Percentiles rank a stretch among this genome's conserved stretches.
phyloP scores from a whole-genome alignment of 2,888 invertebrate species.

The Limnephilus rhombicus region DNA sequence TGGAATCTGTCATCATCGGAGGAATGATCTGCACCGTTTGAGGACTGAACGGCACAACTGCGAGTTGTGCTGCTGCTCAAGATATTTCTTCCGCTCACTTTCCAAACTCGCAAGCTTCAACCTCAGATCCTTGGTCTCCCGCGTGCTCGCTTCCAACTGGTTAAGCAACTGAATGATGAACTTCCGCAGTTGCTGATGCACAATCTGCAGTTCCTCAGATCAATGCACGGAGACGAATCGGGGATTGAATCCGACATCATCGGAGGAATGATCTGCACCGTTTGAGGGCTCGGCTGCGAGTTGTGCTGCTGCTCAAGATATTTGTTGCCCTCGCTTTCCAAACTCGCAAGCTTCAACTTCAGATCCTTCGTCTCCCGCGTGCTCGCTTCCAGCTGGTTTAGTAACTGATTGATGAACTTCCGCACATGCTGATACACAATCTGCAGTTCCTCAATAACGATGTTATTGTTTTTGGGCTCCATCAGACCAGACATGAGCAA shows the following conservation, averaged over 20 bases:
- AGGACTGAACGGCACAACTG: slow-evolving; percentile 52
- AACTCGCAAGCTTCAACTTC: slow-evolving; percentile 71
- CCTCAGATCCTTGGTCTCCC: slow-evolving; percentile 74
- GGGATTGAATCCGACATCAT: neutral
- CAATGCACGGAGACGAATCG: slow-evolving; percentile 71
- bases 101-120: slow-evolving; percentile 72
- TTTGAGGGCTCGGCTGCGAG: slow-evolving; percentile 49
- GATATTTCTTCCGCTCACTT: slow-evolving; percentile 68
- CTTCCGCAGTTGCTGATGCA: slow-evolving; percentile 79
- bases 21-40: neutral
- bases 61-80: slow-evolving; percentile 37
- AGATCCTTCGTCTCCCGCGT: slow-evolving; percentile 75
- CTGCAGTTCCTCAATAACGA: slow-evolving; percentile 83
- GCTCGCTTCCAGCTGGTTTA: slow-evolving; percentile 76
- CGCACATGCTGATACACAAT: slow-evolving; percentile 81
- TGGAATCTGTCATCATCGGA: neutral
- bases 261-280: neutral
- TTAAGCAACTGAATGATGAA: slow-evolving; percentile 75
- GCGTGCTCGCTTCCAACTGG: slow-evolving; percentile 76
- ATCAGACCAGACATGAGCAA: slow-evolving; percentile 69
- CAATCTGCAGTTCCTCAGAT: slow-evolving; percentile 79
- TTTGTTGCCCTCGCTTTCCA: slow-evolving; percentile 71
- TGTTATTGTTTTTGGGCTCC: slow-evolving; percentile 79
- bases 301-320: slow-evolving; percentile 38
- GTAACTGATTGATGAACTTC: slow-evolving; percentile 74